These are phyloP conservation scores for Coelopa frigida DNA, from an alignment of 1,140 invertebrate genomes.

Conservation along the genomic window DNA sequence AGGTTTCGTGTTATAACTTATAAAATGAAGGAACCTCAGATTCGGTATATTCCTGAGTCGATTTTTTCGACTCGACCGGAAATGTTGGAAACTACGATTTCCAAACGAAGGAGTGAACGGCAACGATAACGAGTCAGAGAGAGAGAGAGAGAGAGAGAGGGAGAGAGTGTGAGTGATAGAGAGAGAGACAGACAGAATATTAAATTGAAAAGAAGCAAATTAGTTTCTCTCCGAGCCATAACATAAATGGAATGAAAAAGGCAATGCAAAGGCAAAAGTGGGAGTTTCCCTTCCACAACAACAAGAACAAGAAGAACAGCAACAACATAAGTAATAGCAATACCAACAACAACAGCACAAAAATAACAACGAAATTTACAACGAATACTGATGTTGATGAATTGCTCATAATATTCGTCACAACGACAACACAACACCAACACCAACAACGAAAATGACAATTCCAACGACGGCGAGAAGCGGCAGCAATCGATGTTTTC, in stretches of 20 bases:
- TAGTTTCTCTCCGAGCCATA: too few relatives aligned
- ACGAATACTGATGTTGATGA: constrained; percentile 25
- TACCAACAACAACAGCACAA: constrained; percentile 8
- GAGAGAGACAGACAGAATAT: not conserved
- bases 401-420: constrained; percentile 35
- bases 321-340: constrained; percentile 1
- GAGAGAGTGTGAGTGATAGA: too few relatives aligned
- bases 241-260: constrained; percentile 13
- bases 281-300: constrained; percentile 32
- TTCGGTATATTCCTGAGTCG: too few relatives aligned
- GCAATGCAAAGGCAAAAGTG: constrained; percentile 27
- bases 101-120: too few relatives aligned
- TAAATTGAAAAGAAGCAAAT: not conserved
- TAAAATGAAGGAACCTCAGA: too few relatives aligned
- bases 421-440: constrained; percentile 4
- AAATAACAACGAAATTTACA: constrained; percentile 12
- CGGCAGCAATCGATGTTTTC: too few relatives aligned
- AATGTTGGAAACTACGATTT: too few relatives aligned
- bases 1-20: too few relatives aligned
- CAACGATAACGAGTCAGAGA: too few relatives aligned
- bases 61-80: too few relatives aligned
- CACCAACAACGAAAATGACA: constrained; percentile 2
- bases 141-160: too few relatives aligned
- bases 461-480: constrained; percentile 16
- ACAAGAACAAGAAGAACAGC: constrained; percentile 15